Evolutionary conservation across 2,113 vertebrate genomes (phyloP), one percentile per base, ranked within the genome.

Genomic region (Ibidorhyncha struthersii): DNA sequence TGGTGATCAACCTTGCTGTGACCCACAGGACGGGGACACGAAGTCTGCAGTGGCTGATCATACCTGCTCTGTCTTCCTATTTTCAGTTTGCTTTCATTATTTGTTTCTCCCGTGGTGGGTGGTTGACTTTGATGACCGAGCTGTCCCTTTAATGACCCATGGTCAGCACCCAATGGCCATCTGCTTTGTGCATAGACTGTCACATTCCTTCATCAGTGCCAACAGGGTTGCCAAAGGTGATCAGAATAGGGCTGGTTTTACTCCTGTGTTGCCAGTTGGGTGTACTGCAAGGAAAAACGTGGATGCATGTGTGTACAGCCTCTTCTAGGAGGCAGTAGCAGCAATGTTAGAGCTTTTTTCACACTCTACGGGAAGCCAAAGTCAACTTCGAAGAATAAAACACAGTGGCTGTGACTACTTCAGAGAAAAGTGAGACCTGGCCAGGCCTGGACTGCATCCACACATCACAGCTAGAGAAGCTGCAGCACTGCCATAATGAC

Each of bases 11-110:
- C 40, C 45, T 94, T 73, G 19, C 81, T 72, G 27, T 85, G 62
- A 70, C 53, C 19, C 16, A 26, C 17, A 14, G 25, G 9, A 30
- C 11, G 56, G 27, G 53, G 66, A 20, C 86, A 73, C 62, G 53
- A 94, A 89, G 53, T 62, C 74, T 93, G 82, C 26, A 83, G 56
- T 40, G 20, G 30, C 49, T 94, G 26, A 23, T 94, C 58, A 36
- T 43, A 86, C 41, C 26, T 80, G 34, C 16, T 76, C 40, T 43
- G 40, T 65, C 52, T 76, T 89, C 56, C 52, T 85, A 21, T 77
- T 87, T 87, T 66, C 40, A 59, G 32, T 69, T 85, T 89, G n/a
- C 22, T 85, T 85, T 79, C 45, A 45, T 84, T 86, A 80, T 82
- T 82, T 82, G 14, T 77, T 93, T 73, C 41, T 95, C 14, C 29